phyloP scores from a whole-genome alignment of 2,797 vertebrate species.

The Gallinago stenura region DNA sequence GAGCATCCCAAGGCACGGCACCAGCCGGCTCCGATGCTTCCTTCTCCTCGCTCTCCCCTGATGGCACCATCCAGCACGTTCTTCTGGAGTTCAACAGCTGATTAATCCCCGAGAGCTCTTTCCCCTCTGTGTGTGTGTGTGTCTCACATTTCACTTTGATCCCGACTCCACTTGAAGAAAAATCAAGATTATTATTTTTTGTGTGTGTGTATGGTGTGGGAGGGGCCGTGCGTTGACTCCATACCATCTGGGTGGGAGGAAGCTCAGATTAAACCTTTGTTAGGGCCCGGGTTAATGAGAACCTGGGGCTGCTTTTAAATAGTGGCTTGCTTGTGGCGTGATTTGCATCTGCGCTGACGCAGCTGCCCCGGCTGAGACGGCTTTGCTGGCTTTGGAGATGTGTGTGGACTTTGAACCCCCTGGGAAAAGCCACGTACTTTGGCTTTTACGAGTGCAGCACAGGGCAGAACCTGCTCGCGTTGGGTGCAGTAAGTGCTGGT shows the following conservation, averaged over 20 bases:
- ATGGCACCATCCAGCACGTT: not conserved
- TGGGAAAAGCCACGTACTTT: rapidly evolving
- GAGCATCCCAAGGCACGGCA: not conserved
- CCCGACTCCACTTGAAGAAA: not conserved
- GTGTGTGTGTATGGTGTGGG: not conserved
- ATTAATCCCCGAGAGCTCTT: not conserved
- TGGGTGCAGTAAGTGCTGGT: not conserved
- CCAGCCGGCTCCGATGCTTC: not conserved
- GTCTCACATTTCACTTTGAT: conserved; percentile 31
- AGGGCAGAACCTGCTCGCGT: rapidly evolving
- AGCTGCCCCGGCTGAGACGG: not conserved
- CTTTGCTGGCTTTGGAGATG: not conserved
- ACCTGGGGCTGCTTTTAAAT: not conserved
- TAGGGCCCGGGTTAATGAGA: not conserved
- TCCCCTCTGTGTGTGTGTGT: not conserved
- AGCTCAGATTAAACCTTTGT: not conserved
- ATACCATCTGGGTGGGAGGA: conserved; percentile 19
- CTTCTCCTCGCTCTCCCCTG: not conserved
- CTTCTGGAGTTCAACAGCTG: not conserved
- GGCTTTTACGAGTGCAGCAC: rapidly evolving
- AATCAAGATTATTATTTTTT: not conserved
- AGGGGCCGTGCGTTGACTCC: not conserved
- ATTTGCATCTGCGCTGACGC: not conserved
- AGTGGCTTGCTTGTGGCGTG: not conserved
- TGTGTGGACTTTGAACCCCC: not conserved